Evolutionary conservation across 2,888 invertebrate species (phyloP).

Genomic region (Mythimna ferrago): DNA sequence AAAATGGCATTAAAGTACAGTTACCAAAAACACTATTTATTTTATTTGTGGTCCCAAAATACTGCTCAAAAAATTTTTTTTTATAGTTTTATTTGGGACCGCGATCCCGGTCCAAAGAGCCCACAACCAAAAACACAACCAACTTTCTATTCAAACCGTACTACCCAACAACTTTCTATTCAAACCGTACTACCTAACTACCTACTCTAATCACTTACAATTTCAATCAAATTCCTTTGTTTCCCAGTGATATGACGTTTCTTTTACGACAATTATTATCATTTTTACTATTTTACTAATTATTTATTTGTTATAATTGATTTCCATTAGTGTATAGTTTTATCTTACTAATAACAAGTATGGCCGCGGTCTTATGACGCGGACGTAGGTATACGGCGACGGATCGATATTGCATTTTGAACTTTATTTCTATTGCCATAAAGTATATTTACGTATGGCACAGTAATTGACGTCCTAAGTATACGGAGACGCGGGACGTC

Average conservation of each 20-base stretch:
- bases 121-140: neutral
- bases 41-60: no score
- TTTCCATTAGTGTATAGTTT: conserved; percentile 7
- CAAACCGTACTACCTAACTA: neutral
- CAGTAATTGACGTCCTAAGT: neutral
- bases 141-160: conserved; percentile 4
- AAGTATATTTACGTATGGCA: neutral
- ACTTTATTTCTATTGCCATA: neutral
- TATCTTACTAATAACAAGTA: conserved; percentile 2
- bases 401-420: conserved; percentile 16
- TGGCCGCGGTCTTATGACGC: neutral
- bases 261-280: conserved; percentile 34
- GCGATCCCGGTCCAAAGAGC: no score
- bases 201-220: conserved; percentile 31
- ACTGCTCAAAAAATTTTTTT: no score
- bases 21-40: no score
- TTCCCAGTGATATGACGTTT: conserved; percentile 51
- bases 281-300: conserved; percentile 24
- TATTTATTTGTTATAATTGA: conserved; percentile 30
- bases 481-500: no score
- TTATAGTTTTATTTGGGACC: no score
- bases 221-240: conserved; percentile 43
- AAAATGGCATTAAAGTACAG: no score
- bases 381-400: neutral
- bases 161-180: conserved; percentile 2